Conservation (phyloP, 2,888 invertebrate species). For the Strigamia maritima region DNA sequence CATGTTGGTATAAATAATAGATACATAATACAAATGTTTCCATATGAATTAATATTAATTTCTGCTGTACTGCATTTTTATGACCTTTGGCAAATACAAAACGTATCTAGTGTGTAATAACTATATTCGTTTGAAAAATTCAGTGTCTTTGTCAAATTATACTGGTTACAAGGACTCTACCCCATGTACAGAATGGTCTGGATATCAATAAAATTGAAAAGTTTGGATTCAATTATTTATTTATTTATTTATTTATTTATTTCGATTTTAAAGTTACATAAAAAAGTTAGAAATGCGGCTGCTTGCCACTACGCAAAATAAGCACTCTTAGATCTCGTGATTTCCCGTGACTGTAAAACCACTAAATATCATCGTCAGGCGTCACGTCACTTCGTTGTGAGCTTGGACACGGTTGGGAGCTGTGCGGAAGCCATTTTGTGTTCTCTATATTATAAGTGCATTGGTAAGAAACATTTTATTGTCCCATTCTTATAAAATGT, state of each 20-base stretch:
- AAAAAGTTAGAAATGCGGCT: background rate
- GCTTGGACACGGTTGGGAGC: no score
- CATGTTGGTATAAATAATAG: no score
- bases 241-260: background rate
- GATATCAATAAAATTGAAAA: background rate
- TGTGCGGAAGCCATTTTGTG: no score
- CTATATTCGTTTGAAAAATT: background rate
- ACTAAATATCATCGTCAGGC: no score
- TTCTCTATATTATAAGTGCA: no score
- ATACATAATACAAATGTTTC: no score
- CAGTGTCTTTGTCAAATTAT: background rate
- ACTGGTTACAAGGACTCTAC: background rate
- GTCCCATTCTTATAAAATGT: no score
- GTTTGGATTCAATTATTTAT: background rate
- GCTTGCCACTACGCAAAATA: no score
- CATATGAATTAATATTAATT: background rate
- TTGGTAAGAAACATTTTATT: no score
- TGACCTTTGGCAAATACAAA: background rate
- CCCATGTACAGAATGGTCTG: background rate
- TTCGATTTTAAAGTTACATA: background rate
- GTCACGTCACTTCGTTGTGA: no score
- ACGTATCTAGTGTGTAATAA: conserved; percentile 4
- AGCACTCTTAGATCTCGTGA: no score
- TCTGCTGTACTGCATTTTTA: background rate
- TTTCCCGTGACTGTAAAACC: no score